Conservation (phyloP, 1,140 invertebrate genomes). For the Papilio polytes region DNA sequence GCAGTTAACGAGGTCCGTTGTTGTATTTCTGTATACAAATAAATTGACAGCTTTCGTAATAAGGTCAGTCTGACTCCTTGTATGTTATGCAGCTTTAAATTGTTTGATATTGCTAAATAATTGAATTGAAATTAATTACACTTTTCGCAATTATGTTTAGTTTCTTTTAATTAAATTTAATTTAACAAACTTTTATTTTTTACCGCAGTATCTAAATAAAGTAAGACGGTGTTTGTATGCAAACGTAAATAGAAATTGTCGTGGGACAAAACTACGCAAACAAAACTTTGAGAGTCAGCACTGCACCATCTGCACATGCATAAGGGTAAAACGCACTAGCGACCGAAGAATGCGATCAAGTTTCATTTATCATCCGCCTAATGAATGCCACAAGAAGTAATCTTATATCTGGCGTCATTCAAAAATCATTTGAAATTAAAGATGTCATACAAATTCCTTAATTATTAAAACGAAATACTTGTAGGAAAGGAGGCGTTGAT, state of each 20-base stretch:
- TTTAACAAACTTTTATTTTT: not conserved
- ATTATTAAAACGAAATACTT: not conserved
- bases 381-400: too few species aligned
- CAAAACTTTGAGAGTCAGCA: slow-evolving; percentile 1
- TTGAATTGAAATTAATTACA: not conserved
- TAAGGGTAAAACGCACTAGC: not conserved
- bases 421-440: not conserved
- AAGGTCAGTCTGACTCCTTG: not conserved
- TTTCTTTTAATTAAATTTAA: not conserved
- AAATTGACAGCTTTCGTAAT: slow-evolving; percentile 41
- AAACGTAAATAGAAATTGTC: not conserved
- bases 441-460: not conserved
- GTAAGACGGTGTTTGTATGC: not conserved
- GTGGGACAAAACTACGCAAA: slow-evolving; percentile 7
- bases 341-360: too few species aligned
- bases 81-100: slow-evolving; percentile 17
- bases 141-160: not conserved
- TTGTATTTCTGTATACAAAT: slow-evolving; percentile 45
- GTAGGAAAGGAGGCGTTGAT: not conserved
- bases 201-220: not conserved
- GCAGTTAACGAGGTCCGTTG: slow-evolving; percentile 47
- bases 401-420: too few species aligned
- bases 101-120: not conserved
- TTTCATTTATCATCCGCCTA: too few species aligned
- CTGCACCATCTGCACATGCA: slow-evolving; percentile 4